phyloP scores from a whole-genome alignment of 2,113 vertebrate genomes.

The Sander vitreus region DNA sequence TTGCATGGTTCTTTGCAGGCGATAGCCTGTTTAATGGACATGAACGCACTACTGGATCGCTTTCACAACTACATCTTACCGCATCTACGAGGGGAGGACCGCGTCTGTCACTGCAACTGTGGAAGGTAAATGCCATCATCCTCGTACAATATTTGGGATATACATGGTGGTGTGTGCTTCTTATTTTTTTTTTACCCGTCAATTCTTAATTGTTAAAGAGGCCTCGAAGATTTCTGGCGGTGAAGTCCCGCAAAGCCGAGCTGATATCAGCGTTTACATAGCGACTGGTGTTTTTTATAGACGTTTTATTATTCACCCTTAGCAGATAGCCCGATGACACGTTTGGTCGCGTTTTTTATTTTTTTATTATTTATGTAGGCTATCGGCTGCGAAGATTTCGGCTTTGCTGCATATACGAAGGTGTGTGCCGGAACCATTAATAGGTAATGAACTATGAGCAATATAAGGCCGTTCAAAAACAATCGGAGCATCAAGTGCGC shows the following conservation, averaged over 20 bases:
- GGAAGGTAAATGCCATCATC: slow-evolving; percentile 91
- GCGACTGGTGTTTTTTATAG: slow-evolving; percentile 3
- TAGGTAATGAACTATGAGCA: slow-evolving; percentile 73
- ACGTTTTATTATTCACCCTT: slow-evolving; percentile 20
- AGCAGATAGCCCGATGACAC: slow-evolving; percentile 1
- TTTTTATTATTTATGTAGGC: slow-evolving; percentile 11
- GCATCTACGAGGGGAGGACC: slow-evolving; percentile 98
- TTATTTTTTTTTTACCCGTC: slow-evolving; percentile 43
- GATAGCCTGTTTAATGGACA: slow-evolving; percentile 99
- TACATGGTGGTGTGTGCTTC: slow-evolving; percentile 31
- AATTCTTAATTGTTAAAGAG: slow-evolving; percentile 72
- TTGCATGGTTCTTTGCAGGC: slow-evolving; percentile 95
- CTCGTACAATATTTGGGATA: slow-evolving; percentile 46
- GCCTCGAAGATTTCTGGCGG: slow-evolving; percentile 76
- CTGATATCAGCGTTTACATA: slow-evolving; percentile 26
- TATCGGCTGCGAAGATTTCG: slow-evolving; percentile 42
- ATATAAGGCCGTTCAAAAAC: slow-evolving; percentile 66
- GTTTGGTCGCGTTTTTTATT: slow-evolving; percentile 34
- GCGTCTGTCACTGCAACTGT: slow-evolving; percentile 99
- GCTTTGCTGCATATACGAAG: slow-evolving; percentile 76
- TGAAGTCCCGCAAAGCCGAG: slow-evolving; percentile 50
- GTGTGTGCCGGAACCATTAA: slow-evolving; percentile 78
- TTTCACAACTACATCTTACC: slow-evolving; percentile 99
- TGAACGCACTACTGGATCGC: slow-evolving; percentile 99
- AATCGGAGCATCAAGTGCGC: slow-evolving; percentile 76